Evolutionary conservation across 2,797 vertebrate genomes (phyloP).

Genomic region (Chaetophractus vellerosus): DNA sequence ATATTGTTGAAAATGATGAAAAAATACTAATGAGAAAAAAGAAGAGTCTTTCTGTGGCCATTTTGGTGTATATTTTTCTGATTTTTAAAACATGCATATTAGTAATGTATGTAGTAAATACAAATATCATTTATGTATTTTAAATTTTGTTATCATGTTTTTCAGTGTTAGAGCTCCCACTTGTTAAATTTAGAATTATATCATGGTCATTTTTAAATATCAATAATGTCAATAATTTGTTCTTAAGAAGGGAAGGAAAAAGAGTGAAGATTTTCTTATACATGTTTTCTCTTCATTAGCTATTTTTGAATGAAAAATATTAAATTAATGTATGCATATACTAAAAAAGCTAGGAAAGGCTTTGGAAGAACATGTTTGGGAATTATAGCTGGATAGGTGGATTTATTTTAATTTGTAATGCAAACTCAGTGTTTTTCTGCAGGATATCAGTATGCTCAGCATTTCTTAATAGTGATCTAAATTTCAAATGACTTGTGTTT

Average conservation of each 20-base stretch:
- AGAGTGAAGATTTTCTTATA: slow-evolving; percentile 40
- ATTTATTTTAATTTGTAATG: slow-evolving; percentile 65
- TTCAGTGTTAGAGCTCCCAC: background rate
- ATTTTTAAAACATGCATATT: slow-evolving; percentile 33
- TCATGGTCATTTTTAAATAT: slow-evolving; percentile 8
- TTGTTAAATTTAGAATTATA: slow-evolving; percentile 53
- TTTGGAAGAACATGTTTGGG: slow-evolving; percentile 52
- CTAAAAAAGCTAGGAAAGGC: slow-evolving; percentile 52
- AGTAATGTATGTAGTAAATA: background rate
- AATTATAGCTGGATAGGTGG: background rate
- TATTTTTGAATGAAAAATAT: slow-evolving; percentile 57
- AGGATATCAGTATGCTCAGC: slow-evolving; percentile 49
- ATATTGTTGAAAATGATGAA: slow-evolving; percentile 33
- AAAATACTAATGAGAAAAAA: background rate
- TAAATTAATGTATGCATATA: slow-evolving; percentile 66
- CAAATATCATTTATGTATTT: background rate
- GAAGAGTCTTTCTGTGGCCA: background rate
- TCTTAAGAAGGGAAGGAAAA: slow-evolving; percentile 75
- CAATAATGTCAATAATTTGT: slow-evolving; percentile 59
- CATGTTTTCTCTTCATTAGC: background rate
- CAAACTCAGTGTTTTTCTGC: slow-evolving; percentile 42
- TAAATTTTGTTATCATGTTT: slow-evolving; percentile 35
- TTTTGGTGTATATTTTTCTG: slow-evolving; percentile 38
- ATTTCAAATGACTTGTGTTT: slow-evolving; percentile 44
- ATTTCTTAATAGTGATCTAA: background rate